Conservation (phyloP, 2,797 vertebrate species). For the Gobio occitaniae region DNA sequence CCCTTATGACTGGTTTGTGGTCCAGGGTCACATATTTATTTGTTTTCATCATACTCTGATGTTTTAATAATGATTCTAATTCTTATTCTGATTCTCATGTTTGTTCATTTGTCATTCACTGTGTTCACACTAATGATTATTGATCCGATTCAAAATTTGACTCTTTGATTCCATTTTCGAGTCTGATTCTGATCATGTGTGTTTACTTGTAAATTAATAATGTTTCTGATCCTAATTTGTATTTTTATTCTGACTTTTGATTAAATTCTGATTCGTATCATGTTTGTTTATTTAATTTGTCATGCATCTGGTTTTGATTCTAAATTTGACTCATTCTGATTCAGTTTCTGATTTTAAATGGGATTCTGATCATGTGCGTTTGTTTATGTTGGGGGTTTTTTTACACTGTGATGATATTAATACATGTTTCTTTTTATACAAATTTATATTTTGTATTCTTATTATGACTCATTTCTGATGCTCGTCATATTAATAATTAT, state of each 20-base stretch:
- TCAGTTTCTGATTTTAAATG: not conserved
- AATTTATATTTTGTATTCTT: not conserved
- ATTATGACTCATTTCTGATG: not conserved
- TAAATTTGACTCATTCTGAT: not conserved
- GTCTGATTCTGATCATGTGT: not conserved
- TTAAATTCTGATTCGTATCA: not conserved
- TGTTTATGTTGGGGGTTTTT: not conserved
- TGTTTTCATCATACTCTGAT: not conserved
- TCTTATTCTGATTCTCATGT: not conserved
- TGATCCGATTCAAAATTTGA: not conserved
- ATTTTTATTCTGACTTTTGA: not conserved
- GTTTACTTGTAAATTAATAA: not conserved
- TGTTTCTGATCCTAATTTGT: not conserved
- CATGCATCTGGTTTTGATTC: not conserved
- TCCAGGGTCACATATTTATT: too few species aligned
- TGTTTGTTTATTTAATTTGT: not conserved
- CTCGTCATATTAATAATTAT: not conserved
- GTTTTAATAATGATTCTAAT: not conserved
- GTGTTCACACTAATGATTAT: not conserved
- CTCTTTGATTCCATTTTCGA: not conserved
- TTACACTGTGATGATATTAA: not conserved
- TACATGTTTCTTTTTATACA: not conserved
- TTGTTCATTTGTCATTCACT: not conserved
- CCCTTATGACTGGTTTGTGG: too few species aligned
- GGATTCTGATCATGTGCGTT: not conserved